These are phyloP conservation scores for Tragelaphus buxtoni DNA, from an alignment of 2,113 vertebrate species.

Conservation along the genomic window DNA sequence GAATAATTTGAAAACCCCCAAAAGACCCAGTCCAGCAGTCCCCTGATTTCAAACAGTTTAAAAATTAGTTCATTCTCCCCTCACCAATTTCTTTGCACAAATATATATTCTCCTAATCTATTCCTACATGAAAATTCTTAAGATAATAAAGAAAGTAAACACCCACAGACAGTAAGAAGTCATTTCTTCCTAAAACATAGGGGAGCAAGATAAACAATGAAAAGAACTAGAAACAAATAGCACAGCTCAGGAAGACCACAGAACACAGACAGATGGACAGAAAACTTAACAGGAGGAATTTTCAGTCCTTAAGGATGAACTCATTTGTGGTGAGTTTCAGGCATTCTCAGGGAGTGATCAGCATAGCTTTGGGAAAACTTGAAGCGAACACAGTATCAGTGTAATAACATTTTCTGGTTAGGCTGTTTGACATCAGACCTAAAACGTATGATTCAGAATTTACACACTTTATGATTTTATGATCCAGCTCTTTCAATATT, in stretches of 20 bases:
- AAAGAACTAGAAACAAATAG: neutral
- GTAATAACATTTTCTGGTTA: neutral
- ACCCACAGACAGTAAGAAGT: conserved; percentile 33
- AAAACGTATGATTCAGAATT: neutral
- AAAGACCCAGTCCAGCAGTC: neutral
- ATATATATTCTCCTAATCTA: neutral
- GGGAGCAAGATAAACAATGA: conserved; percentile 7
- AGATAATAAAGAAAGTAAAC: conserved; percentile 56
- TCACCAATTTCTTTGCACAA: neutral
- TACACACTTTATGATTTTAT: neutral
- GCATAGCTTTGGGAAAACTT: neutral
- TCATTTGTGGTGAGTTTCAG: neutral
- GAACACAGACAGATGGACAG: neutral
- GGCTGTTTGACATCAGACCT: neutral
- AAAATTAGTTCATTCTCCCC: neutral
- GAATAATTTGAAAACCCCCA: conserved; percentile 37
- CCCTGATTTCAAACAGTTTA: conserved; percentile 34
- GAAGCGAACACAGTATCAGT: accelerated
- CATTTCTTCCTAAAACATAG: conserved; percentile 41
- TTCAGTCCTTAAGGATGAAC: neutral
- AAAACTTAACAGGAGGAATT: neutral
- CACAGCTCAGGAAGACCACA: neutral
- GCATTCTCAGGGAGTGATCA: neutral
- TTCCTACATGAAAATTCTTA: conserved; percentile 41
- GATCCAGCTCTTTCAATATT: neutral